phyloP scores from a whole-genome alignment of 2,888 invertebrate species.

The Lycia hirtaria region DNA sequence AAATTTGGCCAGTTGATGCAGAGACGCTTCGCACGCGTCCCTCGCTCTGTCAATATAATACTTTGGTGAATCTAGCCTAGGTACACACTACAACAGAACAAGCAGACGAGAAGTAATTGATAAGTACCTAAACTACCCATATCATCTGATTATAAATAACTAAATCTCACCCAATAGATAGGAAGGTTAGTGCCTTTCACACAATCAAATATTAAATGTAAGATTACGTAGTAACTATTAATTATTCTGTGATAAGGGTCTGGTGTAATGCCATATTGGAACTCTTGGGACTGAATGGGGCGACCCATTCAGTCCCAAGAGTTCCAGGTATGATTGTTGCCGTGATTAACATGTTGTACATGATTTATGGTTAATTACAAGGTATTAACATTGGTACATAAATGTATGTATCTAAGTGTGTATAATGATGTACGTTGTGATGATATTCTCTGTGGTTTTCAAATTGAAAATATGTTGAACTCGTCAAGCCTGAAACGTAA shows the following conservation, averaged over 20 bases:
- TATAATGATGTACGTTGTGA: too few relatives aligned
- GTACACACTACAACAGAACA: not conserved
- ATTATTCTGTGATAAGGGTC: constrained; percentile 5
- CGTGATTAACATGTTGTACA: constrained; percentile 4
- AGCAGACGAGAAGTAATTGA: not conserved
- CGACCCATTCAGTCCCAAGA: too few relatives aligned
- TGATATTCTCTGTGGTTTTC: too few relatives aligned
- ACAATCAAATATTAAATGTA: constrained; percentile 37
- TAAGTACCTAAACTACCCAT: not conserved
- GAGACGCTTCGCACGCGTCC: too few relatives aligned
- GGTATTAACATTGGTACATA: not conserved
- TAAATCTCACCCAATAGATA: constrained; percentile 22
- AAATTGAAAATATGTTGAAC: too few relatives aligned
- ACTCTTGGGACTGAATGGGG: constrained; percentile 11
- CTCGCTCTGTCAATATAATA: too few relatives aligned
- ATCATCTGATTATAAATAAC: constrained; percentile 31
- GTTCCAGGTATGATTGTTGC: constrained; percentile 13
- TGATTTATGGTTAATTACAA: not conserved
- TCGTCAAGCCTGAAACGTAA: too few relatives aligned
- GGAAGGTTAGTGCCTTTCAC: constrained; percentile 16
- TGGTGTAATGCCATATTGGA: constrained; percentile 13
- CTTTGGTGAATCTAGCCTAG: not conserved
- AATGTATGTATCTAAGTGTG: too few relatives aligned
- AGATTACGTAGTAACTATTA: not conserved
- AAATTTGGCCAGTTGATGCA: too few relatives aligned